A percentile compares a stretch with the other conserved stretches of the same genome.
Evolutionary conservation across 1,140 invertebrate species (phyloP).

Genomic region (Hesperophylax magnus): DNA sequence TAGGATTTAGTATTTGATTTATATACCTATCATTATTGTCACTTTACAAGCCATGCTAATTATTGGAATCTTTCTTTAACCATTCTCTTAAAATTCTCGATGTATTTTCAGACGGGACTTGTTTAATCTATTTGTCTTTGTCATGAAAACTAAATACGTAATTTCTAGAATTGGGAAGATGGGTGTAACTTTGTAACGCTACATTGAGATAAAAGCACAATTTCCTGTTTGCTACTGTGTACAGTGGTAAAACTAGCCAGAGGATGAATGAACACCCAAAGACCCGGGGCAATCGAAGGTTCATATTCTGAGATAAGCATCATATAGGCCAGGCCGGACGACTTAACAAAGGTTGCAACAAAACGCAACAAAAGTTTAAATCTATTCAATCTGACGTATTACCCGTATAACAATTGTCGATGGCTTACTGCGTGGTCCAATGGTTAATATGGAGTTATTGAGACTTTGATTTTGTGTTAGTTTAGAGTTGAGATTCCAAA

Average conservation of each 20-base stretch:
- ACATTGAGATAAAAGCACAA: not conserved
- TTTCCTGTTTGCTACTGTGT: conserved; percentile 6
- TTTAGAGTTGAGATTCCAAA: no score
- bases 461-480: no score
- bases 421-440: conserved; percentile 6
- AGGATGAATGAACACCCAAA: not conserved
- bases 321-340: not conserved
- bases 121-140: no score
- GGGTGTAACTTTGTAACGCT: no score
- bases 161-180: no score
- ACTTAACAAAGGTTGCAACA: conserved; percentile 27
- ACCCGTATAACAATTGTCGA: conserved; percentile 33
- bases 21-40: no score
- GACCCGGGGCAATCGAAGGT: not conserved
- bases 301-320: not conserved
- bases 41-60: no score
- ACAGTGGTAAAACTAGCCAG: not conserved
- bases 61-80: no score
- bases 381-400: conserved; percentile 38
- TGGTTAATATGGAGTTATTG: not conserved
- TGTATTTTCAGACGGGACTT: no score
- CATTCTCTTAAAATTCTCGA: no score
- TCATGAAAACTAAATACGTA: no score
- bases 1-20: no score
- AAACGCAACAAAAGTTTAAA: conserved; percentile 27